A percentile compares a stretch with the other conserved stretches of the same genome.
Evolutionary conservation across 2,888 invertebrate species (phyloP).

Genomic region (Heliconius ethilla): DNA sequence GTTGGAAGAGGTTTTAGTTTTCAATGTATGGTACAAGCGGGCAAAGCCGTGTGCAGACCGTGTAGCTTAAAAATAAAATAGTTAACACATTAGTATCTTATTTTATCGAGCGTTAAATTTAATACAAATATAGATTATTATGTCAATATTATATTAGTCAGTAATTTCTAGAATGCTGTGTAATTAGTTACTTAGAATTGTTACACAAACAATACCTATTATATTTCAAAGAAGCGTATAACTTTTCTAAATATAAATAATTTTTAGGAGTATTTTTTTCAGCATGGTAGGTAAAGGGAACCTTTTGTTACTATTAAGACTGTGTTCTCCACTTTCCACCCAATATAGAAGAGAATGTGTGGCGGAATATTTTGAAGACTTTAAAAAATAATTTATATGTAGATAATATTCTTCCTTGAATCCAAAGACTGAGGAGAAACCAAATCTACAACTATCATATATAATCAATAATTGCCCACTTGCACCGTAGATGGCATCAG

Average conservation of each 20-base stretch:
- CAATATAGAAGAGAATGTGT: too few relatives aligned
- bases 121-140: not conserved
- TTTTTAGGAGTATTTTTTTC: too few relatives aligned
- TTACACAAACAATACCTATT: not conserved
- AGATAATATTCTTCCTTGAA: not conserved
- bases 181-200: not conserved
- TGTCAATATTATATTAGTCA: not conserved
- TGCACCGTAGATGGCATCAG: not conserved
- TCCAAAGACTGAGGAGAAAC: not conserved
- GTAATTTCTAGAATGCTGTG: not conserved
- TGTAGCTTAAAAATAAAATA: too few relatives aligned
- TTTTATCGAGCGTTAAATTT: not conserved
- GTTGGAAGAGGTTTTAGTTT: too few relatives aligned
- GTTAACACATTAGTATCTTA: not conserved
- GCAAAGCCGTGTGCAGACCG: too few relatives aligned
- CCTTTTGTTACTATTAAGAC: too few relatives aligned
- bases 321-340: too few relatives aligned
- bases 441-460: not conserved
- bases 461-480: not conserved
- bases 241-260: not conserved
- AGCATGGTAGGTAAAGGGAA: too few relatives aligned
- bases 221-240: not conserved
- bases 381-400: not conserved
- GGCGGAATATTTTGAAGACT: not conserved
- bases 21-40: too few relatives aligned